Evolutionary conservation across 1,140 invertebrate species (phyloP), one percentile per base, ranked within the genome.

Genomic region (Matsumurasca onukii): DNA sequence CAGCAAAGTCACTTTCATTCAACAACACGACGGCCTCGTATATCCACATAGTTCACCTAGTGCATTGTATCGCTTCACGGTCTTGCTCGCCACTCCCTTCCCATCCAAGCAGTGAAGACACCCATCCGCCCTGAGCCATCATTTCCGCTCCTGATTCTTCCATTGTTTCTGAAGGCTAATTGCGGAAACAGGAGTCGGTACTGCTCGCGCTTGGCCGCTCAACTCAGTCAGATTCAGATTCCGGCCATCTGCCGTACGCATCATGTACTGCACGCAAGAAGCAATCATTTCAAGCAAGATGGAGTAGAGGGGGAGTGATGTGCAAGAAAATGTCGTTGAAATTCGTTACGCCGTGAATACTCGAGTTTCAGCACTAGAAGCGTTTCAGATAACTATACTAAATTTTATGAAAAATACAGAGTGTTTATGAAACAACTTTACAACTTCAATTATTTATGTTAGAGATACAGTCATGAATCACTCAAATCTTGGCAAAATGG

Each of bases 121-220:
- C 55, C 55, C 55, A 59, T 59, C 55, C 55, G 55, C 55, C 24
- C n/a, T 51, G 15, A 13, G 22, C 55, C 55, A 27, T 27, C 55
- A 59, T 59, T 59, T 59, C 55, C 55, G 55, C 25, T 29, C 55
- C 25, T 59, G 55, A 59, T 59, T 59, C 30, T 27, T 59, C 55
- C 55, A 59, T 59, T 59, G 55, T 59, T 59, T 59, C 55, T 27
- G 55, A 3, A 22, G 25, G 55, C 55, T 59, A 59, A 59, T 59
- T 59, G 55, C 55, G 55, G 55, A 59, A 59, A 59, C 55, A 5
- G 55, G 13, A 27, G 24, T 27, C 13, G 9, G 12, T 5, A 12
- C 25, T 2, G 25, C 22, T 59, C 55, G 13, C 24, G 49, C 49
- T 52, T 59, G 55, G 55, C 55, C 55, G 25, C 24, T 59, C 24